These are phyloP conservation scores for Sylvicola cinctus DNA, from an alignment of 2,888 invertebrate species.

Conservation along the genomic window DNA sequence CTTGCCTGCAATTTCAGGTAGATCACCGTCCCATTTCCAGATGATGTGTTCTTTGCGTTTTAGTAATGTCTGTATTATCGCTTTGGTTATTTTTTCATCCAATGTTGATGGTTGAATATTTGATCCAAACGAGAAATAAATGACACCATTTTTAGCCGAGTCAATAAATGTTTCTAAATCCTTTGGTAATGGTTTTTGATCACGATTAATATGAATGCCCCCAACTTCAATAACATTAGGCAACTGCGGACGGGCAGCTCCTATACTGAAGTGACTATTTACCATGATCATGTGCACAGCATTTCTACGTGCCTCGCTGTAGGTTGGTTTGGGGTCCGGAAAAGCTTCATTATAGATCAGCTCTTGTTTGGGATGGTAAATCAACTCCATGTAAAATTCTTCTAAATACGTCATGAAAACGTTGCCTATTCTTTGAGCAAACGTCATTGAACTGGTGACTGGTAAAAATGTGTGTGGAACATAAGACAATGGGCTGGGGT, in stretches of 20 bases:
- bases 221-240: conserved; percentile 20
- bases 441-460: conserved; percentile 20
- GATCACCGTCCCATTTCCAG: too few species aligned
- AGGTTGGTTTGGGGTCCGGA: conserved; percentile 8
- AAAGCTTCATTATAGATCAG: neutral
- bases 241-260: conserved; percentile 17
- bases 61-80: too few species aligned
- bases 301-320: conserved; percentile 14
- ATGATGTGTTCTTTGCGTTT: conserved; percentile 29
- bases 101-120: conserved; percentile 3
- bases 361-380: conserved; percentile 17
- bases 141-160: conserved; percentile 15
- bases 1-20: too few species aligned
- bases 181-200: conserved; percentile 16
- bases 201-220: conserved; percentile 20
- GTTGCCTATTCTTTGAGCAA: conserved; percentile 19
- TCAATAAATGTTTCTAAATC: conserved; percentile 14
- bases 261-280: conserved; percentile 20
- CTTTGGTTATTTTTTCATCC: neutral
- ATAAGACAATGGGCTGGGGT: conserved; percentile 20
- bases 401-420: conserved; percentile 13
- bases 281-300: conserved; percentile 16
- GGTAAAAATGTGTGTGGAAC: conserved; percentile 15
- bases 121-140: conserved; percentile 18
- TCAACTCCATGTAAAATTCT: conserved; percentile 11